phyloP scores from a whole-genome alignment of 2,113 vertebrate genomes.

The Ahaetulla prasina region DNA sequence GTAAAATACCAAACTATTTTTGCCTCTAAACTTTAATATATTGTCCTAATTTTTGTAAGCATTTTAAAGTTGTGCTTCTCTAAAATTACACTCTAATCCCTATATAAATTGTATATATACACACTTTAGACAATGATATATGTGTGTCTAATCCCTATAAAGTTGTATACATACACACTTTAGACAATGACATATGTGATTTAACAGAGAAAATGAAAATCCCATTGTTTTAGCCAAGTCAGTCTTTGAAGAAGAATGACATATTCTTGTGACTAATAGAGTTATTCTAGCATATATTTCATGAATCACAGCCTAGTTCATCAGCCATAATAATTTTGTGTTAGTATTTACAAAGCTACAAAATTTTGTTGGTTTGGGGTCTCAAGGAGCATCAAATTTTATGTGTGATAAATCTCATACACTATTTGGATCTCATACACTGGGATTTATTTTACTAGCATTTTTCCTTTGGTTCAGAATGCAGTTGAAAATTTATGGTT shows the following conservation, averaged over 20 bases:
- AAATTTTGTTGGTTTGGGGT: not conserved
- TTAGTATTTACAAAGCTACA: not conserved
- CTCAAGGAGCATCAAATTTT: not conserved
- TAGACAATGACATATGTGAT: not conserved
- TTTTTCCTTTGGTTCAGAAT: not conserved
- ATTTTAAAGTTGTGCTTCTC: not conserved
- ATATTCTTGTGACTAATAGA: not conserved
- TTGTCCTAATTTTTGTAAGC: not conserved
- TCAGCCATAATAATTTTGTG: not conserved
- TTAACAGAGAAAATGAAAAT: not conserved
- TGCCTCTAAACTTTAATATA: not conserved
- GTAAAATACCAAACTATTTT: constrained; percentile 36
- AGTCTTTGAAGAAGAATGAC: not conserved
- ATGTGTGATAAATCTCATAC: not conserved
- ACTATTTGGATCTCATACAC: not conserved
- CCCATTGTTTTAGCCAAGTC: not conserved
- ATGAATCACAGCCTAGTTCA: not conserved
- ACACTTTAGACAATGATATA: not conserved
- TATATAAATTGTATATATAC: too few species aligned
- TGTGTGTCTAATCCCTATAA: too few species aligned
- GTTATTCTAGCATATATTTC: not conserved
- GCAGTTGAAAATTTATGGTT: not conserved
- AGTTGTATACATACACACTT: not conserved
- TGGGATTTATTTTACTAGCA: not conserved
- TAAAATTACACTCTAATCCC: not conserved